Evolutionary conservation across 2,113 vertebrate genomes (phyloP), one percentile per base, ranked within the genome.

Genomic region (Hirundichthys speculiger): DNA sequence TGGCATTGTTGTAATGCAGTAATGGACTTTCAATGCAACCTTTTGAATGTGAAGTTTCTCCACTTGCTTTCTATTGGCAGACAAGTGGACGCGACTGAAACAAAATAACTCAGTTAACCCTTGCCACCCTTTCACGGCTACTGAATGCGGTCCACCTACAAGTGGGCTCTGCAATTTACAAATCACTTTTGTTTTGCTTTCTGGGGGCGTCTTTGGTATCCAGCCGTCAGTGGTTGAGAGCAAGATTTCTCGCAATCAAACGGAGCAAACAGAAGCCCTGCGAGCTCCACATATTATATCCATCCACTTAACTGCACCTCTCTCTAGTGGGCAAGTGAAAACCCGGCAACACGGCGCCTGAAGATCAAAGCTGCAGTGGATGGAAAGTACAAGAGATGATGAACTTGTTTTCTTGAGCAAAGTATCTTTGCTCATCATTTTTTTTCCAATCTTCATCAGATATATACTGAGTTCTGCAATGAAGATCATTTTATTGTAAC

Each of bases 151-250:
- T 82, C 82, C 78, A 69, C 42, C 63, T 60, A 49, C 51, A 65
- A 79, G 64, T 42, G 51, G 39, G 22, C 19, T 27, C 66, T 71
- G 75, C 65, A 79, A 89, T 90, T 85, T 82, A 82, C 73, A 82
- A 79, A 85, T 86, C 77, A 77, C 64, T 57, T 77, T 80, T 55
- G 84, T 88, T 85, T 85, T 75, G 70, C 56, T 72, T n/a, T 89
- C 64, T 74, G 72, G 68, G 64, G 82, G 70, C 25, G 45, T 74
- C 75, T 74, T 46, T 67, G 39, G 75, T 76, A 73, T 87, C 76
- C 85, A 86, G 72, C 76, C 79, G 80, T 66, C 76, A 48, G 61
- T 12, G 57, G 46, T 63, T 65, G 56, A 86, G 79, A 73, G 60
- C 64, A 55, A 64, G 12, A 27, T 70, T 86, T 86, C 75, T 82